phyloP scores from a whole-genome alignment of 2,888 invertebrate species.

The Linnaemya vulpina region DNA sequence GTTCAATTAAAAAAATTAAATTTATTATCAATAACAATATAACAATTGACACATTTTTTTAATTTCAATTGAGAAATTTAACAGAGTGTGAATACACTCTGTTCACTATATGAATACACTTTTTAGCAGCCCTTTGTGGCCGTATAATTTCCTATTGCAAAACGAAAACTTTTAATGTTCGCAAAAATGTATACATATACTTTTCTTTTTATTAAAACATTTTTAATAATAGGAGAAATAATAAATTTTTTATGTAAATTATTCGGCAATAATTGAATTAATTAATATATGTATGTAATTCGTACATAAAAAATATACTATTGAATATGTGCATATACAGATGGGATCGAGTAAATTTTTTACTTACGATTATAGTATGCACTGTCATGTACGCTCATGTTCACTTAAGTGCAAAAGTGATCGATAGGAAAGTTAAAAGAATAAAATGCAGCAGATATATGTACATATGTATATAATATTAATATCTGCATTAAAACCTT shows the following conservation, averaged over 20 bases:
- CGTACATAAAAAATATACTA: background rate
- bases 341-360: background rate
- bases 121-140: slow-evolving; percentile 11
- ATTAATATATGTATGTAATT: background rate
- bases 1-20: background rate
- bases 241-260: background rate
- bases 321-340: too few relatives aligned
- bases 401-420: too few relatives aligned
- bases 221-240: background rate
- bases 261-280: background rate
- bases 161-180: slow-evolving; percentile 31
- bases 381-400: too few relatives aligned
- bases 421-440: too few relatives aligned
- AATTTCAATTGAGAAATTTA: slow-evolving; percentile 45
- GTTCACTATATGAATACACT: slow-evolving; percentile 20
- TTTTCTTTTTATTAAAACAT: background rate
- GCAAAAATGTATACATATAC: slow-evolving; percentile 19
- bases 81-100: background rate
- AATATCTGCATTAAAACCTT: too few relatives aligned
- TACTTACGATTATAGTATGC: background rate
- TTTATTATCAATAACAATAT: slow-evolving; percentile 38
- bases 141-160: background rate
- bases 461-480: too few relatives aligned
- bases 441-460: too few relatives aligned
- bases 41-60: slow-evolving; percentile 31